A percentile compares a stretch with the other conserved stretches of the same genome.
Conservation (phyloP, 2,797 vertebrate species). For the Amblyraja radiata region DNA sequence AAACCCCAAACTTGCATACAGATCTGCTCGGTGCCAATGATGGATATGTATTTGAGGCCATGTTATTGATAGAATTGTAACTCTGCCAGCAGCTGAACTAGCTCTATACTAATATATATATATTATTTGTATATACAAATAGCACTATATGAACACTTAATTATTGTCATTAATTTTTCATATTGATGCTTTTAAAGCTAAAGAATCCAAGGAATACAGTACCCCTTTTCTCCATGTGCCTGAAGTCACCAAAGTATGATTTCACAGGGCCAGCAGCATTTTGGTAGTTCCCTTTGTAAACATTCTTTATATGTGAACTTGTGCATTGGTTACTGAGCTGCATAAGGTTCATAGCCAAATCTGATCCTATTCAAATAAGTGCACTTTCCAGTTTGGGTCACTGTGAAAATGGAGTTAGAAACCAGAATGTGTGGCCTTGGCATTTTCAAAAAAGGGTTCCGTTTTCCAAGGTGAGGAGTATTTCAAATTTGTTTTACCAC, state of each 20-base stretch:
- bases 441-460: background rate
- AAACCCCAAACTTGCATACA: background rate
- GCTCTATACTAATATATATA: background rate
- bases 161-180: slow-evolving; percentile 32
- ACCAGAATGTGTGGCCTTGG: slow-evolving; percentile 21
- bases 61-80: background rate
- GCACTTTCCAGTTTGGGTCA: background rate
- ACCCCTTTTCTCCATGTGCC: background rate
- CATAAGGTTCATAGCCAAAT: background rate
- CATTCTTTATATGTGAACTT: background rate
- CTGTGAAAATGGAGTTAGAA: background rate
- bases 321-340: background rate
- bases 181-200: slow-evolving; percentile 19
- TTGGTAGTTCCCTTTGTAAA: background rate
- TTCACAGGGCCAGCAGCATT: background rate
- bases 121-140: slow-evolving; percentile 29
- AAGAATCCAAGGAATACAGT: background rate
- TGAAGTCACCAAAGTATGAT: slow-evolving; percentile 3
- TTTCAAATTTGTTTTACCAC: background rate
- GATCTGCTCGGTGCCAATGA: slow-evolving; percentile 20
- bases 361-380: background rate
- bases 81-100: slow-evolving; percentile 23
- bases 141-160: slow-evolving; percentile 30
- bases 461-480: background rate
- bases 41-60: background rate